These are phyloP conservation scores for Phenganax subtilis DNA, from an alignment of 92 coral and sea anemone genomes.

Conservation along the genomic window DNA sequence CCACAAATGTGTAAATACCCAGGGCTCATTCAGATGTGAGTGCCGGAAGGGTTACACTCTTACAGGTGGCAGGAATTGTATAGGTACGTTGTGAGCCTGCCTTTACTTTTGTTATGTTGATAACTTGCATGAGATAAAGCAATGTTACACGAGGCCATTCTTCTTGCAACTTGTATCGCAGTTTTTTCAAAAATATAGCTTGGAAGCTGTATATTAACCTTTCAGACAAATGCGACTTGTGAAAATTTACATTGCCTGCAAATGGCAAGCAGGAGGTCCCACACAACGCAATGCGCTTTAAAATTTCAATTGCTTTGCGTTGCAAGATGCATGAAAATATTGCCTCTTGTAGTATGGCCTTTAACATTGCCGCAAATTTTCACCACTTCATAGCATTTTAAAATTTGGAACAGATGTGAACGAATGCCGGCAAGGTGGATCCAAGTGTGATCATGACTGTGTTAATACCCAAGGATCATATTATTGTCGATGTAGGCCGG, in stretches of 20 bases:
- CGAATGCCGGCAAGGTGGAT: neutral
- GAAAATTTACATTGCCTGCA: too few species aligned
- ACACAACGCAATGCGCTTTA: too few species aligned
- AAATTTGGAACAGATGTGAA: constrained; percentile 13
- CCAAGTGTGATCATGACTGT: constrained; percentile 8
- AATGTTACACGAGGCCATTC: too few species aligned
- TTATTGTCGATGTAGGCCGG: constrained; percentile 1
- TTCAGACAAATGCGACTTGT: too few species aligned
- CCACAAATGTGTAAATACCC: constrained; percentile 25
- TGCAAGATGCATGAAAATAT: too few species aligned
- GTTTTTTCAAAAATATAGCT: too few species aligned
- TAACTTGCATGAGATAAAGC: too few species aligned
- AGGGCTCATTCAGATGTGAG: constrained; percentile 23
- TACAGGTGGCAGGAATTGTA: neutral
- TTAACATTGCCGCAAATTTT: too few species aligned
- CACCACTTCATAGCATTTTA: neutral
- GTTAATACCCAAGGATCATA: constrained; percentile 15
- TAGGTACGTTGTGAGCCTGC: neutral
- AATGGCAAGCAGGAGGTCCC: too few species aligned
- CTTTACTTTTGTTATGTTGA: neutral
- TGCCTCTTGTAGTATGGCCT: neutral
- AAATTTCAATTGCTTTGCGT: too few species aligned
- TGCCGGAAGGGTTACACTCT: constrained; percentile 14
- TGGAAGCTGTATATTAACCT: too few species aligned
- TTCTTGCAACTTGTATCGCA: too few species aligned